Evolutionary conservation across 2,888 invertebrate genomes (phyloP), one percentile per base, ranked within the genome.

Genomic region (Melanotus villosus): DNA sequence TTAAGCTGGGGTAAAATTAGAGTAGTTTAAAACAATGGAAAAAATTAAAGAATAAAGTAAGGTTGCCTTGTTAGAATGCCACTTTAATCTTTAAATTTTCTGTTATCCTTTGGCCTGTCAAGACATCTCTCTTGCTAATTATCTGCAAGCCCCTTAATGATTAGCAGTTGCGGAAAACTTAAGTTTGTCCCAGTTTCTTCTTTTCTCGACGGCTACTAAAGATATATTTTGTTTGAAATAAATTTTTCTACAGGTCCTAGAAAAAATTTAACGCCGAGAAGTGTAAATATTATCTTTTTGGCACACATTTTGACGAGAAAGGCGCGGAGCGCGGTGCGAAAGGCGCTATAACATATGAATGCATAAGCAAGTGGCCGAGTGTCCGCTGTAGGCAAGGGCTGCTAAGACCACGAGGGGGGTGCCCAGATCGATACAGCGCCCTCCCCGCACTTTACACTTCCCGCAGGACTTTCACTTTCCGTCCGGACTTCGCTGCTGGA

Each of bases 381-480:
- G 81, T 80, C 80, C 81, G 79, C 76, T 77, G 79, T 70, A 72
- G 76, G 78, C 78, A 78, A 73, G 76, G 78, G 77, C 76, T 74
- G 76, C 75, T 77, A 79, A 79, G 81, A 79, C 77, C 78, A 75
- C 69, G 75, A 75, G 71, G 80, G 79, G 80, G 76, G 78, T 77
- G 76, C 76, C 75, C 74, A 75, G 80, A 84, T 84, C 84, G 84
- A 84, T 84, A 83, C 78, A 81, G 81, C 80, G 72, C 77, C 78
- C 78, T 78, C 71, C 74, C 77, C 79, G 77, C 83, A 83, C 82
- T 84, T 84, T 84, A 84, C 83, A 84, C 84, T 84, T 84, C 84
- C 84, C 84, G 81, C 83, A 85, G 84, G 85, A 85, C 84, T 85
- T 85, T 85, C 85, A 84, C 84, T 85, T 82, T 84, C 82, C 82